Evolutionary conservation across 2,113 vertebrate genomes (phyloP).

Genomic region (Lethenteron camtschaticum): DNA sequence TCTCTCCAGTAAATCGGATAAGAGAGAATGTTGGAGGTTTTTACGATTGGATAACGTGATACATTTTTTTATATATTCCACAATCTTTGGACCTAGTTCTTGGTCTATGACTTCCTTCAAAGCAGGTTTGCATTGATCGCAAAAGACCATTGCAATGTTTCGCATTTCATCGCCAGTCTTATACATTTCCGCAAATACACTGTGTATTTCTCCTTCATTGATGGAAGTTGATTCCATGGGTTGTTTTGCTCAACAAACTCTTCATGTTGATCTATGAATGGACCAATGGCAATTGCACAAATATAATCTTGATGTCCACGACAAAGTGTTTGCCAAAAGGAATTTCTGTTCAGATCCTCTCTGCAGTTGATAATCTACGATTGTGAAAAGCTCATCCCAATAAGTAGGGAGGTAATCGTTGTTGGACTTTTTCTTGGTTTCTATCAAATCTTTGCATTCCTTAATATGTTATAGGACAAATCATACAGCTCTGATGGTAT

Average conservation of each 20-base stretch:
- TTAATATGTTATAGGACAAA: conserved; percentile 15
- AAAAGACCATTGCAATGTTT: conserved; percentile 19
- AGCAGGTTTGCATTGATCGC: conserved; percentile 19
- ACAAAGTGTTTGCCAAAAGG: conserved; percentile 12
- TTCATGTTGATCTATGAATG: conserved; percentile 23
- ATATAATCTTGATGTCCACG: conserved; percentile 20
- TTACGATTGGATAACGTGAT: conserved; percentile 14
- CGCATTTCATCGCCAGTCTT: conserved; percentile 19
- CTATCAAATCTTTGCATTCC: conserved; percentile 17
- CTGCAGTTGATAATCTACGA: conserved; percentile 15
- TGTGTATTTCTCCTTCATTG: conserved; percentile 12
- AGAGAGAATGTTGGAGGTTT: conserved; percentile 14
- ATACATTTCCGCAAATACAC: conserved; percentile 20
- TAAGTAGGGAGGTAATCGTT: conserved; percentile 21
- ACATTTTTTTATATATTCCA: conserved; percentile 14
- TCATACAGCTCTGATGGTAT: conserved; percentile 15
- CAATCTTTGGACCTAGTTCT: conserved; percentile 16
- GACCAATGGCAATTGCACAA: conserved; percentile 18
- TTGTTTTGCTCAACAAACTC: conserved; percentile 21
- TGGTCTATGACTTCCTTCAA: conserved; percentile 18
- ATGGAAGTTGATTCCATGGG: conserved; percentile 10
- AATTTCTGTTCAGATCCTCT: fast-evolving
- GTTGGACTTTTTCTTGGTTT: conserved; percentile 14
- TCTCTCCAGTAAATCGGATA: conserved; percentile 14
- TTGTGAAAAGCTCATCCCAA: conserved; percentile 19